Evolutionary conservation across 2,113 vertebrate genomes (phyloP), one percentile per base, ranked within the genome.

Genomic region (Engraulis encrasicolus): DNA sequence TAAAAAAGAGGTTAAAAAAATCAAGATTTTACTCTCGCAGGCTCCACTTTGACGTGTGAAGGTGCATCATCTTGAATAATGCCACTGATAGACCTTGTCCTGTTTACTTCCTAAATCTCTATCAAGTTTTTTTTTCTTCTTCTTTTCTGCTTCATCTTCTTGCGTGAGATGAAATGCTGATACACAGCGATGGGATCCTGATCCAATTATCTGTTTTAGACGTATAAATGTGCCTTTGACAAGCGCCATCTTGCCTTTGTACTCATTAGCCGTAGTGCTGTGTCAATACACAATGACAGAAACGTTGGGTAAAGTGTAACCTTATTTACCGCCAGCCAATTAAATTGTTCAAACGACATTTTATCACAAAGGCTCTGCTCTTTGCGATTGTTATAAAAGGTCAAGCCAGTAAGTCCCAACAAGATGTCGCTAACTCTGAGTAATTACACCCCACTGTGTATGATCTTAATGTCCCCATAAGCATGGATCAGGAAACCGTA

Each of bases 261-360:
- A 34, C 66, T 14, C 31, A 34, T 74, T 74, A 74, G 66, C 66
- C 17, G 4, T 74, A 14, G 11, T 74, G 1, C 31, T 17, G 5
- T 74, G 66, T 74, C 66, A 74, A 34, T 34, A 18, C 4, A 2
- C 23, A 36, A 74, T 74, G 66, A 74, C 58, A 9, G 58, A 61
- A 61, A n/a, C 15, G 34, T 34, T 74, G 66, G 31, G 66, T 4
- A 74, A 34, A 74, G 66, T n/a, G n/a, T 31, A 74, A 74, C 27
- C 66, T 31, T 74, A 74, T 34, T 34, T 74, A 34, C 18, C 9
- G n/a, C 9, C n/a, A 74, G 66, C 66, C 66, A 74, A 74, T 74
- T 74, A 74, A 74, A 34, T 31, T 74, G 66, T 74, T 74, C 66
- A 74, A 74, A 34, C 23, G 6, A 66, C 58, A 17, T 66, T 66